Evolutionary conservation across 2,888 invertebrate genomes (phyloP), one percentile per base, ranked within the genome.

Genomic region (Microctonus aethiopoides): DNA sequence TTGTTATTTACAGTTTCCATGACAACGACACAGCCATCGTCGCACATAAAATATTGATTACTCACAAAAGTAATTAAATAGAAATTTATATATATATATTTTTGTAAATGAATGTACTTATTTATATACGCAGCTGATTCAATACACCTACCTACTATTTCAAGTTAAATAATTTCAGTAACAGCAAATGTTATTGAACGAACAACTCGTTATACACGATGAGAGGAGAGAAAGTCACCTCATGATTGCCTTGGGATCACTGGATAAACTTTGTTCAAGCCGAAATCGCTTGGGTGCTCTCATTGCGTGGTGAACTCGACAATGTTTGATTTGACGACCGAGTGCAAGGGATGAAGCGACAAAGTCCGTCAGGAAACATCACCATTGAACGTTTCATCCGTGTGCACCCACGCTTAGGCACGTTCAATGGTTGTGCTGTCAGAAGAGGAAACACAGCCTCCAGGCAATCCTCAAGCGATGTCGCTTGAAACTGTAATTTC

Each of bases 321-420:
- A 74, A 72, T 75, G 75, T 75, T 75, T 75, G 75, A 75, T 75
- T 75, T 75, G 73, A 75, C 73, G 75, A 75, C 72, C 72, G 66
- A 65, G 16, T 20, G 16, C 5, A 20, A 16, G 16, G 6, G 46
- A 46, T n/a, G 9, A 20, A 46, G 46, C 46, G 16, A 46, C 46
- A 46, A 16, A 46, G 41, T 41, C 46, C 46, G 5, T 20, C 20
- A 20, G 5, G 46, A 20, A 46, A 46, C 36, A 10, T 20, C 16
- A 46, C 16, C 2, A 11, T n/a, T 20, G 20, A 46, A 46, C 46
- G 46, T 46, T 16, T 4, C n/a, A 36, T 36, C 36, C 36, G 36
- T 36, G 36, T 36, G 10, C 36, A 36, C 10, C 36, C 10, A 20
- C 46, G 16, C 46, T 46, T 11, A n/a, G 46, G 46, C n/a, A 46